phyloP scores from a whole-genome alignment of 2,113 vertebrate species.

The Peromyscus polionotus region DNA sequence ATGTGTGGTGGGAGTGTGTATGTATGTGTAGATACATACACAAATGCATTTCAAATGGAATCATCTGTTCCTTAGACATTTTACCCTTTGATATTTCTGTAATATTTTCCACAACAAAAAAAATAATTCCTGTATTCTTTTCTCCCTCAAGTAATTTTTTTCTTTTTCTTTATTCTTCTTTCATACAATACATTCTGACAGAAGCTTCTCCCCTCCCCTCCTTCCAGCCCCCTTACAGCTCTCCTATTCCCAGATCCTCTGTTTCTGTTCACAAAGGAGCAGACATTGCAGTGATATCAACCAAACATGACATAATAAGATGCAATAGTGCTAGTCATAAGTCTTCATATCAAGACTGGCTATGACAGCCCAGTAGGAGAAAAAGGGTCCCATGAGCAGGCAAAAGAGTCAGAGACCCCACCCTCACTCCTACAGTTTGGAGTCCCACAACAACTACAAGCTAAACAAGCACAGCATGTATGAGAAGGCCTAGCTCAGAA shows the following conservation, averaged over 20 bases:
- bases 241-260: not conserved
- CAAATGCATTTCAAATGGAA: not conserved
- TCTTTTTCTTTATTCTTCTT: not conserved
- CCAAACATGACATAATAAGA: not conserved
- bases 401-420: not conserved
- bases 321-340: not conserved
- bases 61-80: not conserved
- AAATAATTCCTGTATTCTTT: not conserved
- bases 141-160: not conserved
- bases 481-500: too few relatives aligned
- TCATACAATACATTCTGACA: not conserved
- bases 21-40: not conserved
- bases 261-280: not conserved
- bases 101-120: not conserved
- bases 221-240: not conserved
- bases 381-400: not conserved
- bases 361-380: not conserved
- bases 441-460: not conserved
- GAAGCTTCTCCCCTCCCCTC: not conserved
- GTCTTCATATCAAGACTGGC: not conserved
- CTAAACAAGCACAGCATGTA: not conserved
- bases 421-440: not conserved
- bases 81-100: not conserved
- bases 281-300: not conserved
- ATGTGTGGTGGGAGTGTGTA: not conserved